Conservation (phyloP, 1,140 invertebrate genomes). For the Leguminivora glycinivorella region DNA sequence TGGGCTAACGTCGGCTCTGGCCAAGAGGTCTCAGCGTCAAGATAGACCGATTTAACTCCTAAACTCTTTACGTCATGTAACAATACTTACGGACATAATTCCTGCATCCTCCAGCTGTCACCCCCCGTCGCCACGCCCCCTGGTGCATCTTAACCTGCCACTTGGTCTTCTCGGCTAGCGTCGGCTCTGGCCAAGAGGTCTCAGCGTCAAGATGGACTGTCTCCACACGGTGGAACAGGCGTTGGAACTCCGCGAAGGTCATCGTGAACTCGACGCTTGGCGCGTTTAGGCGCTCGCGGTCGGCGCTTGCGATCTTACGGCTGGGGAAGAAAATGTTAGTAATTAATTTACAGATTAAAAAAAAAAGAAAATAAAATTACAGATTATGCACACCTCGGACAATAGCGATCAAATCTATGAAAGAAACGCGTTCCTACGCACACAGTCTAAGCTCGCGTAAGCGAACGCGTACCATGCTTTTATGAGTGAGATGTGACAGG, state of each 20-base stretch:
- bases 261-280: conserved; percentile 92
- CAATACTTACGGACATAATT: conserved; percentile 87
- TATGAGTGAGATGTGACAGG: too few relatives aligned
- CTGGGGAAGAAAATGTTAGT: conserved; percentile 34
- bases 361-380: not conserved
- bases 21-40: conserved; percentile 91
- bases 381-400: too few relatives aligned
- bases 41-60: conserved; percentile 87
- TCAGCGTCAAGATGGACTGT: conserved; percentile 93
- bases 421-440: too few relatives aligned
- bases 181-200: conserved; percentile 90
- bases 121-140: conserved; percentile 92
- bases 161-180: conserved; percentile 86
- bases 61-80: too few relatives aligned
- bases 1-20: conserved; percentile 90
- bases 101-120: conserved; percentile 93
- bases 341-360: too few relatives aligned
- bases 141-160: conserved; percentile 94
- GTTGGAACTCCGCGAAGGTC: conserved; percentile 90
- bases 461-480: too few relatives aligned
- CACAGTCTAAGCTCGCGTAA: too few relatives aligned
- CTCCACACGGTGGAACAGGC: conserved; percentile 91
- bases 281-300: conserved; percentile 86
- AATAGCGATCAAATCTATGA: too few relatives aligned
- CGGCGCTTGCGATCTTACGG: conserved; percentile 79